A percentile compares a stretch with the other conserved stretches of the same genome.
Evolutionary conservation across 2,113 vertebrate genomes (phyloP).

Genomic region (Rhagologus leucostigma): DNA sequence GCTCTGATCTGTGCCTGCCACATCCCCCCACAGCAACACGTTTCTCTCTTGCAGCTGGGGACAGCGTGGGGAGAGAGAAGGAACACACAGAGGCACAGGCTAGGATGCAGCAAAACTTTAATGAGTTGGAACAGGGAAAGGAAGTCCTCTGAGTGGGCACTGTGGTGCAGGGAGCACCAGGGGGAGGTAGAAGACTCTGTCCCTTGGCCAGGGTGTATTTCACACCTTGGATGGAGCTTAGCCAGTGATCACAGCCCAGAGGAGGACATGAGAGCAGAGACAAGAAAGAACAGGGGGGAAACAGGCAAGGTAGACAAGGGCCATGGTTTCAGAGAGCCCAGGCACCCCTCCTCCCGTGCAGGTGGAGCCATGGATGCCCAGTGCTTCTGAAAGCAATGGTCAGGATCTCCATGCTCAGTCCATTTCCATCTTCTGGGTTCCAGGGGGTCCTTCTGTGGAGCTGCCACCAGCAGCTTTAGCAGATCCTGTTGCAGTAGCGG

Average conservation of each 20-base stretch:
- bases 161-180: not conserved
- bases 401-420: not conserved
- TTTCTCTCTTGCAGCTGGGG: not conserved
- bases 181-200: not conserved
- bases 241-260: not conserved
- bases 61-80: accelerated
- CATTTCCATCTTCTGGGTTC: not conserved
- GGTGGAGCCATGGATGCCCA: not conserved
- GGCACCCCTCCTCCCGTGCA: accelerated
- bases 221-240: not conserved
- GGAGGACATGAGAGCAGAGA: not conserved
- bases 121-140: not conserved
- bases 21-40: too few species aligned
- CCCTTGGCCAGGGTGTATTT: not conserved
- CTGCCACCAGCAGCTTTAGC: not conserved
- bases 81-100: not conserved
- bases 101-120: not conserved
- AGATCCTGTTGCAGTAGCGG: not conserved
- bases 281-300: not conserved
- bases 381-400: not conserved
- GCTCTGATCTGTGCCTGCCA: not conserved
- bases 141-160: not conserved
- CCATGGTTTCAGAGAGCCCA: not conserved
- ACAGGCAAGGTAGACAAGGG: not conserved
- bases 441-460: not conserved